Evolutionary conservation across 1,140 invertebrate genomes (phyloP).

Genomic region (Heliconius himera): DNA sequence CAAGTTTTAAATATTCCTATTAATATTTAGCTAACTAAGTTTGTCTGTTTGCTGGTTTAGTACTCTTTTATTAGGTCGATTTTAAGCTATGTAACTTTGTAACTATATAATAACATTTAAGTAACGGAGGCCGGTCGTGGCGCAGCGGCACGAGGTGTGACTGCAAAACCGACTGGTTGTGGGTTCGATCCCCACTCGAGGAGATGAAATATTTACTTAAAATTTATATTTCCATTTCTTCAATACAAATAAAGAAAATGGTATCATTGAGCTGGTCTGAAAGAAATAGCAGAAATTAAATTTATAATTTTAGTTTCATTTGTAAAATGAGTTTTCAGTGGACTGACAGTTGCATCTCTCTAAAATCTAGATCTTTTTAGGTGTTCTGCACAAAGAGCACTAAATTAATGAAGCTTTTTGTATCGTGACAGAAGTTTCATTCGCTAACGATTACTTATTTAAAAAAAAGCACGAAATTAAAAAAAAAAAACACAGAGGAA

Average conservation of each 20-base stretch:
- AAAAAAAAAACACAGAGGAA: too few species aligned
- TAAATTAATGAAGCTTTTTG: constrained; percentile 4
- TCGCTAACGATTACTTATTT: neutral
- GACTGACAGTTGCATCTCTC: neutral
- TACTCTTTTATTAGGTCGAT: neutral
- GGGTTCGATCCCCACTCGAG: too few species aligned
- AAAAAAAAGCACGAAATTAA: neutral
- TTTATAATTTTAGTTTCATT: neutral
- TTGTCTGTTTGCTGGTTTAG: too few species aligned
- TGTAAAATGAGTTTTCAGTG: neutral
- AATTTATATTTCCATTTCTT: too few species aligned
- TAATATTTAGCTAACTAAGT: neutral
- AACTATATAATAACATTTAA: neutral
- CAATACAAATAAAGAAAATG: too few species aligned
- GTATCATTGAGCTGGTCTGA: too few species aligned
- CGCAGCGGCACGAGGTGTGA: too few species aligned
- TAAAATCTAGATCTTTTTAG: constrained; percentile 1
- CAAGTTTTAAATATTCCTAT: neutral
- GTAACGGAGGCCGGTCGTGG: too few species aligned
- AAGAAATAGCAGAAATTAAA: neutral
- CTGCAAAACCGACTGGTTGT: too few species aligned
- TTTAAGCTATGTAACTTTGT: too few species aligned
- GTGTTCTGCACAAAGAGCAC: neutral
- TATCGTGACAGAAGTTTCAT: neutral
- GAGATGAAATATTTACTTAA: too few species aligned